These are phyloP conservation scores for Pristionchus entomophagus DNA, from an alignment of 2,888 invertebrate species.

Conservation along the genomic window DNA sequence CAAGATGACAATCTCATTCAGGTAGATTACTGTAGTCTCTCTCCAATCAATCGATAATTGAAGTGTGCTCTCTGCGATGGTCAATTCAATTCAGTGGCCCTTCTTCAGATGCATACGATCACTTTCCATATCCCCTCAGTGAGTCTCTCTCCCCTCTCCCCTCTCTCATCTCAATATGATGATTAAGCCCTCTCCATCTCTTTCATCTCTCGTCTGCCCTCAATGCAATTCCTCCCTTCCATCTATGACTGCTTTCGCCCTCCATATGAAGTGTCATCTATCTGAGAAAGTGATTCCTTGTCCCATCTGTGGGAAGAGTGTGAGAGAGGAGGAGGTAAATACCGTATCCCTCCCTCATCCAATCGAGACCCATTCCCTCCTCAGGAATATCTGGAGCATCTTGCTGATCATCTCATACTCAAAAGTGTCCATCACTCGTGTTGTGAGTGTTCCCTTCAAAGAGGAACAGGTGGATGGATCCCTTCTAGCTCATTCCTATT, in stretches of 20 bases:
- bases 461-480: neutral
- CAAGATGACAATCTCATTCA: conserved; percentile 1
- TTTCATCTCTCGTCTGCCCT: conserved; percentile 3
- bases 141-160: neutral
- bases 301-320: neutral
- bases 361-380: neutral
- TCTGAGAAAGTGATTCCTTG: neutral
- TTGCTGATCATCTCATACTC: neutral
- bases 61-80: conserved; percentile 8
- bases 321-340: conserved; percentile 9
- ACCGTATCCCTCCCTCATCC: neutral
- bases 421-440: conserved; percentile 3
- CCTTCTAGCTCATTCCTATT: neutral
- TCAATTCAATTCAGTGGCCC: conserved; percentile 15
- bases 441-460: neutral
- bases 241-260: neutral
- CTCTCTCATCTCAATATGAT: neutral
- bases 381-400: conserved; percentile 5
- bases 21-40: conserved; percentile 16
- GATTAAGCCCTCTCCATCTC: neutral
- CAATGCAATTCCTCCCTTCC: conserved; percentile 20
- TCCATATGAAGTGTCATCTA: conserved; percentile 39
- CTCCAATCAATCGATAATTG: neutral
- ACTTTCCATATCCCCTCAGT: neutral
- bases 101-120: conserved; percentile 35